Percentiles rank a stretch among this genome's conserved stretches.
These are phyloP conservation scores for Oscheius onirici DNA, from an alignment of 2,888 invertebrate species.

Conservation along the genomic window DNA sequence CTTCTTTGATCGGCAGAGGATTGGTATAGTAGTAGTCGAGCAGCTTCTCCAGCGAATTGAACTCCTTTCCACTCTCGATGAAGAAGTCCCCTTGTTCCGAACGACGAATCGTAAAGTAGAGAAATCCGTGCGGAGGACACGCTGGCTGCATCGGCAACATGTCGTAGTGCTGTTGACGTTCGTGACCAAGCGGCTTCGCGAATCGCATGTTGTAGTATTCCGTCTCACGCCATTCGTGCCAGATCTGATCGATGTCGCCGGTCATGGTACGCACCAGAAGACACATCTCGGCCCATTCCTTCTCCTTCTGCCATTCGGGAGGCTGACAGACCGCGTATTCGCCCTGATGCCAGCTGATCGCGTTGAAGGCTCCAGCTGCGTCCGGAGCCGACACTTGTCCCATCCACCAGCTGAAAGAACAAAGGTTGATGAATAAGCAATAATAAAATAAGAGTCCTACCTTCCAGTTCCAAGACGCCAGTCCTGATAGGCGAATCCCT, in stretches of 20 bases:
- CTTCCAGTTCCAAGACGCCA: constrained; percentile 13
- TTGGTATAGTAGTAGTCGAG: constrained; percentile 23
- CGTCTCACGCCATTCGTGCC: constrained; percentile 23
- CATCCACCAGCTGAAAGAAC: constrained; percentile 17
- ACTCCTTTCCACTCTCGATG: background rate
- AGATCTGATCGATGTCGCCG: constrained; percentile 4
- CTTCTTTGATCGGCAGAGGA: background rate
- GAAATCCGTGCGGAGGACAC: background rate
- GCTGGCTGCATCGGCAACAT: constrained; percentile 11
- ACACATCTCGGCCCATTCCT: constrained; percentile 7
- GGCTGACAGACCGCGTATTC: constrained; percentile 27
- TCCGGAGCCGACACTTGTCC: constrained; percentile 14
- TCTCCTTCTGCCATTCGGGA: constrained; percentile 14
- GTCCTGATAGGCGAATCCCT: constrained; percentile 3
- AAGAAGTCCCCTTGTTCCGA: background rate
- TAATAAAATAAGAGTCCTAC: too few relatives aligned
- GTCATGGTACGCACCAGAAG: constrained; percentile 17
- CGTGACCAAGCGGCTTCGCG: background rate
- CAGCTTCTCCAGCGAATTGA: constrained; percentile 4
- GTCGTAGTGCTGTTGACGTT: constrained; percentile 4
- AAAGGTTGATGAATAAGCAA: too few relatives aligned
- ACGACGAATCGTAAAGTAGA: constrained; percentile 19
- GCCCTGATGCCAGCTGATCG: background rate
- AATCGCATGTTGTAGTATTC: constrained; percentile 24
- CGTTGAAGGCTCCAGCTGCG: constrained; percentile 1